Base-by-base conservation (phyloP, 2,113 vertebrate genomes). In the Arothron firmamentum region DNA sequence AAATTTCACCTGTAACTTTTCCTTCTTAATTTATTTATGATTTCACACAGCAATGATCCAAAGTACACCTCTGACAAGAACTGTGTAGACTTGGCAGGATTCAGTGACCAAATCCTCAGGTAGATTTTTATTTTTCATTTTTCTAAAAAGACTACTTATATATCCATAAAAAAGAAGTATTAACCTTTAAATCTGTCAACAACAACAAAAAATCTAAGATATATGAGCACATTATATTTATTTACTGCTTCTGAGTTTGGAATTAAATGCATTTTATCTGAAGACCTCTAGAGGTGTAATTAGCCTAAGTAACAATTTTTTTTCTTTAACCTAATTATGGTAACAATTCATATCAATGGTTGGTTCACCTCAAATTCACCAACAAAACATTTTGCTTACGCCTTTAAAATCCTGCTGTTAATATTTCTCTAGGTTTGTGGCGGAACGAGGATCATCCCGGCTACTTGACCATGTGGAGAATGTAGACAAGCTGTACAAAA, bases 391-490 rank as follows among this genome's bases (percentile, higher is more conserved):
- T 9, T 47, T 13, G 16, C 5, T 0, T 1, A 48, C 2, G 4
- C n/a, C n/a, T n/a, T n/a, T n/a, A n/a, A n/a, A n/a, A n/a, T n/a
- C 0, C 64, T 45, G 48, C 0, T 31, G 42, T 25, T 3, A 52
- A 14, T 31, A 3, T 69, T 6, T 52, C 17, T 5, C 3, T 80
- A 96, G 94, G 81, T 96, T 95, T 83, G 84, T 95, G 64, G 89
- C 92, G 12, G 93, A 94, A 51, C 88, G 92, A 62, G 93, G 94
- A 11, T 90, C 88, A 1, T 86, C 91, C 20, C 88, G 88, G 34
- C 84, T 95, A 41, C 78, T 96, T 50, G 91, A 95, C 23, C 94
- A 95, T 0, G 90, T 96, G 60, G 93, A 87, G 62, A 85, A 91
- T 62, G 87, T 94, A 19, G 94, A 95, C 73, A 91, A 89, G 80